These are phyloP conservation scores for Apodemia hepburni DNA, from an alignment of 2,888 invertebrate species.

Conservation along the genomic window DNA sequence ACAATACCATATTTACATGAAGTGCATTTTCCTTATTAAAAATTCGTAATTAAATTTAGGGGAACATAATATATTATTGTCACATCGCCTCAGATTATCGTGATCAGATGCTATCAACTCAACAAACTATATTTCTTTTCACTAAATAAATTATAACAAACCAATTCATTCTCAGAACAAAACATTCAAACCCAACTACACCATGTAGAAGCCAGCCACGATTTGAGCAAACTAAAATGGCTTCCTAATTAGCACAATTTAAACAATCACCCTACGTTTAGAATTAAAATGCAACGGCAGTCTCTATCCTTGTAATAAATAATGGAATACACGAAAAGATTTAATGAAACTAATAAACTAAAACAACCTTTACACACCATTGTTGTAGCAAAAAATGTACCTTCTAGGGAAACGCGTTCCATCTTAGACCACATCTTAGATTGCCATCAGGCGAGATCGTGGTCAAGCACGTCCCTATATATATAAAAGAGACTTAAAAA, in stretches of 20 bases:
- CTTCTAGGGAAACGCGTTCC: too few relatives aligned
- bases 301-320: constrained; percentile 15
- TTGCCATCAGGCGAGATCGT: too few relatives aligned
- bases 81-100: too few relatives aligned
- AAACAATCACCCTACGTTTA: constrained; percentile 5
- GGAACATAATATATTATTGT: too few relatives aligned
- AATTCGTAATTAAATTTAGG: too few relatives aligned
- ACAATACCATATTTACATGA: too few relatives aligned
- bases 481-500: too few relatives aligned
- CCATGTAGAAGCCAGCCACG: neutral
- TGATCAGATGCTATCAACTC: constrained; percentile 31
- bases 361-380: neutral
- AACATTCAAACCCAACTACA: constrained; percentile 18
- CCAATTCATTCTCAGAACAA: constrained; percentile 28
- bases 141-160: constrained; percentile 42
- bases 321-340: constrained; percentile 2
- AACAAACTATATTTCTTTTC: constrained; percentile 55
- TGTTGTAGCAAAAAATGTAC: neutral
- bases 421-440: too few relatives aligned
- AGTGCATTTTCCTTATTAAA: too few relatives aligned
- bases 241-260: neutral
- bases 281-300: constrained; percentile 12
- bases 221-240: constrained; percentile 16
- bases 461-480: too few relatives aligned
- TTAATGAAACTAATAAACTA: constrained; percentile 11